Conservation (phyloP, 2,113 vertebrate genomes). For the Heloderma charlesbogerti region DNA sequence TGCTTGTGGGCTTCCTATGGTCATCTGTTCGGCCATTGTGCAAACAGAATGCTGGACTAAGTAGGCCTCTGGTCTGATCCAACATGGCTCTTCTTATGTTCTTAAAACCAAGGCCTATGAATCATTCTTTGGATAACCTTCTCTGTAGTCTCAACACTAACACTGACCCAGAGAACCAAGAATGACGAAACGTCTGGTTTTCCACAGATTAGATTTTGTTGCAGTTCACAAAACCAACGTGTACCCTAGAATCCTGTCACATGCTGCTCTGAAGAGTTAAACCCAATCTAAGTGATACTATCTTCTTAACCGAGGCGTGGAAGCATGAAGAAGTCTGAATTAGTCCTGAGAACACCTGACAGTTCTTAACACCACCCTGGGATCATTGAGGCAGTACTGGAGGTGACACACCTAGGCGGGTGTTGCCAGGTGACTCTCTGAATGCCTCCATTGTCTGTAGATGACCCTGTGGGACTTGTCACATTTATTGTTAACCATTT, state of each 20-base stretch:
- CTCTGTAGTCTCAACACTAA: not conserved
- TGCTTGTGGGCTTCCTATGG: too few relatives aligned
- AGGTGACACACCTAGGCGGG: slow-evolving; percentile 20
- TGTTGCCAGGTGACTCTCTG: slow-evolving; percentile 13
- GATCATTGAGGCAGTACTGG: slow-evolving; percentile 7
- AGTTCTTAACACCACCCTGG: not conserved
- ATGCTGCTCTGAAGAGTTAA: not conserved
- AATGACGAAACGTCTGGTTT: not conserved
- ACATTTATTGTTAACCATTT: not conserved
- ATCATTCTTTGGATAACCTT: not conserved
- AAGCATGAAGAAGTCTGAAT: slow-evolving; percentile 3
- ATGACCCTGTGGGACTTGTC: not conserved
- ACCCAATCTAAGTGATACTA: not conserved
- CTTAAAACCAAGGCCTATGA: not conserved
- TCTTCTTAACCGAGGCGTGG: not conserved
- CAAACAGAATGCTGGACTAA: not conserved
- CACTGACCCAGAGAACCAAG: not conserved
- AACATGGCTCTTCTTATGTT: not conserved
- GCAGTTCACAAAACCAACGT: slow-evolving; percentile 33
- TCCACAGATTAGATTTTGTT: not conserved
- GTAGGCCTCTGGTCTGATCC: not conserved
- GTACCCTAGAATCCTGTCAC: slow-evolving; percentile 42
- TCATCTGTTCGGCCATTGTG: too few relatives aligned
- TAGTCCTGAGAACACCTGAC: slow-evolving; percentile 13
- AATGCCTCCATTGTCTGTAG: not conserved